These are phyloP conservation scores for Labeo calbasu DNA, from an alignment of 2,797 vertebrate species.

Conservation along the genomic window DNA sequence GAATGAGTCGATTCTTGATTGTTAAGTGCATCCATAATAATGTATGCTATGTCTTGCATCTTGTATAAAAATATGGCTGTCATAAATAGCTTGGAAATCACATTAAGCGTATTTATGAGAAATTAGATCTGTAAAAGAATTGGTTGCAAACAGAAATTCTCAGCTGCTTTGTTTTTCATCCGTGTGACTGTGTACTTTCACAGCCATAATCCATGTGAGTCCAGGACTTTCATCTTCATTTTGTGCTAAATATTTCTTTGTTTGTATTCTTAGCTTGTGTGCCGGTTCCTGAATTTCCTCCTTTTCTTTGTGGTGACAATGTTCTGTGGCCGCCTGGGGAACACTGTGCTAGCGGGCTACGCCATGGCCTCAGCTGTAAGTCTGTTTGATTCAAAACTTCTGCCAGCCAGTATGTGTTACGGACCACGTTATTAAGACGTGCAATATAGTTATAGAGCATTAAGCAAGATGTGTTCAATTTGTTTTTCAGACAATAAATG, in stretches of 20 bases:
- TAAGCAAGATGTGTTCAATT: conserved; percentile 18
- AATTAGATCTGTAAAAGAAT: background rate
- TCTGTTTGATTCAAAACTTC: conserved; percentile 23
- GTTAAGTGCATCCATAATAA: background rate
- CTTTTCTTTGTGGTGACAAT: conserved; percentile 78
- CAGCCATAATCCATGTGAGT: conserved; percentile 2
- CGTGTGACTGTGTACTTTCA: conserved; percentile 21
- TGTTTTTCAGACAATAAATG: conserved; percentile 83
- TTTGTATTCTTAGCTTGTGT: conserved; percentile 71
- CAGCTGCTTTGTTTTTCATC: conserved; percentile 14
- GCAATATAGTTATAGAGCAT: conserved; percentile 8
- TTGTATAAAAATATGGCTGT: background rate
- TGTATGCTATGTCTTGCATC: background rate
- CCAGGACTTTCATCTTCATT: conserved; percentile 43
- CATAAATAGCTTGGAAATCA: background rate
- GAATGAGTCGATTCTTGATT: background rate
- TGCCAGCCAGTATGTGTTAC: background rate
- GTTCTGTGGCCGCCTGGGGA: conserved; percentile 80
- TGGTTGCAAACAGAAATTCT: background rate
- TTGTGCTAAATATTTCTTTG: conserved; percentile 40
- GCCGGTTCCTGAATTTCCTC: conserved; percentile 73
- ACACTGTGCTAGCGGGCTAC: conserved; percentile 76
- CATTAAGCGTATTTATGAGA: background rate
- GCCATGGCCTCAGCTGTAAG: conserved; percentile 78
- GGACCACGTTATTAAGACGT: background rate